Percentiles rank a stretch among this genome's conserved stretches.
phyloP scores from a whole-genome alignment of 2,797 vertebrate genomes.

The Peromyscus nudipes region DNA sequence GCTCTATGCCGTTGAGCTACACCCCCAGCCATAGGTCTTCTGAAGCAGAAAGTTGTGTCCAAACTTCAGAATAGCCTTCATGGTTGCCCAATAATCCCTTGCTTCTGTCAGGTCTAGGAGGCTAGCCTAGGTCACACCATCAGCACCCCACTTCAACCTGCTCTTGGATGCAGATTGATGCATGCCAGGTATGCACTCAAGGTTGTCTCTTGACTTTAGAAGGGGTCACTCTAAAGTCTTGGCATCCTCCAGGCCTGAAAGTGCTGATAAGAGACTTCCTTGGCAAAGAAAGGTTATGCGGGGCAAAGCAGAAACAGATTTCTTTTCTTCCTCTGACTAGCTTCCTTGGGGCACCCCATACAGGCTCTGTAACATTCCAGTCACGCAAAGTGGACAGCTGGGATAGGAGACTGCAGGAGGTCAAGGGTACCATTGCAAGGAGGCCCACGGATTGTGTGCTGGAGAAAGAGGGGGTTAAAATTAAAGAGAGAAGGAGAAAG shows the following conservation, averaged over 20 bases:
- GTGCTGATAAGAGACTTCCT: constrained; percentile 73
- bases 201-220: constrained; percentile 38
- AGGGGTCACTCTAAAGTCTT: constrained; percentile 36
- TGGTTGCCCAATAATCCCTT: not conserved
- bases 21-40: not conserved
- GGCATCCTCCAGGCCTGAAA: not conserved
- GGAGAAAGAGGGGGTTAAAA: constrained; percentile 41
- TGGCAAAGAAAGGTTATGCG: constrained; percentile 63
- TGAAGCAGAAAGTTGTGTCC: not conserved
- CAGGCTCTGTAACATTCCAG: constrained; percentile 21
- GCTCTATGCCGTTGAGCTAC: not conserved
- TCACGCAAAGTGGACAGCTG: constrained; percentile 26
- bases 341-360: not conserved
- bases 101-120: not conserved
- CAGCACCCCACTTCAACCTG: not conserved
- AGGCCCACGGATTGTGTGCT: not conserved
- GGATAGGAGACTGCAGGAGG: not conserved
- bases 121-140: not conserved
- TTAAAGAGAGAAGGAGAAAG: constrained; percentile 15
- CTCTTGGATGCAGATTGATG: constrained; percentile 29
- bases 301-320: constrained; percentile 70
- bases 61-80: constrained; percentile 1
- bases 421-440: constrained; percentile 3
- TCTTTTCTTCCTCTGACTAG: constrained; percentile 37
- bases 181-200: not conserved